A percentile compares a stretch with the other conserved stretches of the same genome.
phyloP scores from a whole-genome alignment of 2,888 invertebrate genomes.

The Pegoplata infirma region DNA sequence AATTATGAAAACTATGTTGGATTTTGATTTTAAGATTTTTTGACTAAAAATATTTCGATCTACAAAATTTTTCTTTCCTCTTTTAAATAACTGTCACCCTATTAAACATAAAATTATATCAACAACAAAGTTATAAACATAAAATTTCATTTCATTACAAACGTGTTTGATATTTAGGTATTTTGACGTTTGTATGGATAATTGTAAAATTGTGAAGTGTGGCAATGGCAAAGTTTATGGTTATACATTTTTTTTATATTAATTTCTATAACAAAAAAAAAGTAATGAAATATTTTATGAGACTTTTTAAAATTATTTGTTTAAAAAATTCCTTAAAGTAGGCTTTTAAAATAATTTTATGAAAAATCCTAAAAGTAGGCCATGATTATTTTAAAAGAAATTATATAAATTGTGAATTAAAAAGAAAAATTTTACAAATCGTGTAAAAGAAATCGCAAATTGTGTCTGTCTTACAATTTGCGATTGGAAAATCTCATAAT shows the following conservation, averaged over 20 bases:
- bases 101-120: background rate
- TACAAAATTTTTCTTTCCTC: too few relatives aligned
- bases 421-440: too few relatives aligned
- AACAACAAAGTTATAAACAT: conserved; percentile 60
- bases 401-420: too few relatives aligned
- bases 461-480: too few relatives aligned
- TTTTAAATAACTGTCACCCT: too few relatives aligned
- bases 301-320: too few relatives aligned
- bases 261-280: background rate
- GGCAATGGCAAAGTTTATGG: background rate
- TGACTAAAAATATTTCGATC: too few relatives aligned
- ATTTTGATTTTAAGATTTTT: too few relatives aligned
- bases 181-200: background rate
- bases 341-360: background rate
- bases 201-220: background rate
- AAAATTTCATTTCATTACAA: conserved; percentile 61
- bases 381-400: too few relatives aligned
- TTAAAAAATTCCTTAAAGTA: background rate
- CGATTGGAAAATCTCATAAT: too few relatives aligned
- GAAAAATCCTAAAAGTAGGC: background rate
- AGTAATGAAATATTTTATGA: background rate
- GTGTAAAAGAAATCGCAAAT: too few relatives aligned
- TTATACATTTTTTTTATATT: background rate
- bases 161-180: conserved; percentile 46
- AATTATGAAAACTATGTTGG: too few relatives aligned